These are phyloP conservation scores for Nemopilema nomurai DNA, from an alignment of 30 jellyfish, hydroid and myxozoan species.

Conservation along the genomic window DNA sequence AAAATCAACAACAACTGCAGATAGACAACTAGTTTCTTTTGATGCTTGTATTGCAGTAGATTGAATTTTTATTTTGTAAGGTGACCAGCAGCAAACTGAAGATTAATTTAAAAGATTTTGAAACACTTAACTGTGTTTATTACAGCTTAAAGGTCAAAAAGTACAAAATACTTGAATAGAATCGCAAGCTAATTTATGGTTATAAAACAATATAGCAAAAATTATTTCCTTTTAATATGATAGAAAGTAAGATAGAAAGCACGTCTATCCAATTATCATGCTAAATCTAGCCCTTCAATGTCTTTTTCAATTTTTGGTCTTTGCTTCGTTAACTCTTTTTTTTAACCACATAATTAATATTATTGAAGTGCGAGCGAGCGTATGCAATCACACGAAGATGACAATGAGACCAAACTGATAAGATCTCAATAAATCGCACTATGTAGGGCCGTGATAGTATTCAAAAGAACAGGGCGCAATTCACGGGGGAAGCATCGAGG, in stretches of 20 bases:
- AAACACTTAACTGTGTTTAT: not conserved
- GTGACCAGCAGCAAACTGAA: not conserved
- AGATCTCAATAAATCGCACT: not conserved
- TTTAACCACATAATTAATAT: not conserved
- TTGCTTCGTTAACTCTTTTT: not conserved
- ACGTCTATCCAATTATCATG: no score
- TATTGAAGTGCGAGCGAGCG: not conserved
- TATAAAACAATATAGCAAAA: not conserved
- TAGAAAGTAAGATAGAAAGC: no score
- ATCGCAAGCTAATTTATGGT: not conserved
- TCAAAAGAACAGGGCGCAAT: not conserved
- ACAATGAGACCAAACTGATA: not conserved
- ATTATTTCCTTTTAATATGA: not conserved
- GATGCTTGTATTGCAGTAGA: not conserved
- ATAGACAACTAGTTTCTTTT: not conserved
- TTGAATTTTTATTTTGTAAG: not conserved
- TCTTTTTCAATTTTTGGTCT: not conserved
- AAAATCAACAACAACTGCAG: not conserved
- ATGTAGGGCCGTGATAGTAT: not conserved
- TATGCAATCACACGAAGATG: not conserved
- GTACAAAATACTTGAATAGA: not conserved
- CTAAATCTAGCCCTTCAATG: not conserved
- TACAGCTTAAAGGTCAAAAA: not conserved
- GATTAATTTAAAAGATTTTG: not conserved
- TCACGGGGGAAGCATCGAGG: no score